Conservation (phyloP, 2,797 vertebrate genomes). For the Huso huso region DNA sequence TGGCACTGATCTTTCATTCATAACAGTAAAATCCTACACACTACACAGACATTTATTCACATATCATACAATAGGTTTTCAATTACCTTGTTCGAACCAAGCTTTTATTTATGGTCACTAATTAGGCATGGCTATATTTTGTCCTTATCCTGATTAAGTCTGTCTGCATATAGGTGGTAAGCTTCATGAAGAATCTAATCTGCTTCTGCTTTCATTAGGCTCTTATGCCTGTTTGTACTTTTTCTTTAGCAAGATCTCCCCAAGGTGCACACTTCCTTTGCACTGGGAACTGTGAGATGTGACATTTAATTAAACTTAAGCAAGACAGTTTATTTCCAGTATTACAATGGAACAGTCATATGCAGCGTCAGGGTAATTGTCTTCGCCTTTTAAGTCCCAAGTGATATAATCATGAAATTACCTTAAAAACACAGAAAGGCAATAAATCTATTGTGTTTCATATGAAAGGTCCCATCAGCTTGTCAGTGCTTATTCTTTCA, state of each 20-base stretch:
- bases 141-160: constrained; percentile 4
- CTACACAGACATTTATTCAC: not conserved
- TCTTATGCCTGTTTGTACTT: not conserved
- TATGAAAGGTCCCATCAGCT: not conserved
- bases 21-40: not conserved
- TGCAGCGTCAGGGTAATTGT: too few species aligned
- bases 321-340: not conserved
- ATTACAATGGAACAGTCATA: too few species aligned
- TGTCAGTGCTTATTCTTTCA: not conserved
- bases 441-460: not conserved
- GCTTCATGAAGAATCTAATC: not conserved
- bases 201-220: not conserved
- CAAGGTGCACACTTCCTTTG: not conserved
- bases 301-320: not conserved
- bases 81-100: not conserved
- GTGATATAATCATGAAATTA: too few species aligned
- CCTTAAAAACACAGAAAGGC: too few species aligned
- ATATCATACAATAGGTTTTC: not conserved
- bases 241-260: not conserved
- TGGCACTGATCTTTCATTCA: not conserved
- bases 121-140: constrained; percentile 1
- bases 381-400: too few species aligned
- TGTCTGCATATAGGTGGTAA: not conserved
- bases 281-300: not conserved
- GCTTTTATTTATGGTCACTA: not conserved